Percentiles rank a stretch among this genome's conserved stretches.
Conservation (phyloP, 2,888 invertebrate genomes). For the Tuberolachnus salignus region DNA sequence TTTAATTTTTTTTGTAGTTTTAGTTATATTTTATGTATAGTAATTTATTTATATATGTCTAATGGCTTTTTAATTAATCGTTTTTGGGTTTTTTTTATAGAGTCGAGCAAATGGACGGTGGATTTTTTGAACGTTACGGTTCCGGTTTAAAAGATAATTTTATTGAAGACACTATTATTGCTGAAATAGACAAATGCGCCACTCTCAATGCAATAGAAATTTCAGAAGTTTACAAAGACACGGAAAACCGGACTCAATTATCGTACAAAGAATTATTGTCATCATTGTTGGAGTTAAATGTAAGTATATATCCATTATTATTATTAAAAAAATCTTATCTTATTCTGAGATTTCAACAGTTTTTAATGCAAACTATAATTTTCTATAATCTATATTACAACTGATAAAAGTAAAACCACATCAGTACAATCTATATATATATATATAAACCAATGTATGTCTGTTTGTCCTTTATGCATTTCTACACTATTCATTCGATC, state of each 20-base stretch:
- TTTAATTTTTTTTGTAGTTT: too few species aligned
- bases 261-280: conserved; percentile 34
- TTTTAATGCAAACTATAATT: too few species aligned
- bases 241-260: conserved; percentile 29
- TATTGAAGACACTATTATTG: conserved; percentile 62
- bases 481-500: too few species aligned
- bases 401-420: too few species aligned
- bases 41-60: background rate
- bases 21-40: too few species aligned
- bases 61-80: too few species aligned
- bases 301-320: conserved; percentile 5
- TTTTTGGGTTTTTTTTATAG: conserved; percentile 63
- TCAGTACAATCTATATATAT: too few species aligned
- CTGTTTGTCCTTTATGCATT: too few species aligned
- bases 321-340: too few species aligned
- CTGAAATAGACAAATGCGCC: conserved; percentile 59
- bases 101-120: conserved; percentile 81
- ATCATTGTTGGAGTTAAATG: conserved; percentile 58
- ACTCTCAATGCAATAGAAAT: conserved; percentile 60
- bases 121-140: conserved; percentile 84
- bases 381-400: too few species aligned
- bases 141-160: conserved; percentile 66
- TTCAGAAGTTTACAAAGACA: conserved; percentile 57
- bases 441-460: too few species aligned
- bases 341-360: too few species aligned